These are phyloP conservation scores for Chirona hameri DNA, from an alignment of 2,888 invertebrate genomes.

Conservation along the genomic window DNA sequence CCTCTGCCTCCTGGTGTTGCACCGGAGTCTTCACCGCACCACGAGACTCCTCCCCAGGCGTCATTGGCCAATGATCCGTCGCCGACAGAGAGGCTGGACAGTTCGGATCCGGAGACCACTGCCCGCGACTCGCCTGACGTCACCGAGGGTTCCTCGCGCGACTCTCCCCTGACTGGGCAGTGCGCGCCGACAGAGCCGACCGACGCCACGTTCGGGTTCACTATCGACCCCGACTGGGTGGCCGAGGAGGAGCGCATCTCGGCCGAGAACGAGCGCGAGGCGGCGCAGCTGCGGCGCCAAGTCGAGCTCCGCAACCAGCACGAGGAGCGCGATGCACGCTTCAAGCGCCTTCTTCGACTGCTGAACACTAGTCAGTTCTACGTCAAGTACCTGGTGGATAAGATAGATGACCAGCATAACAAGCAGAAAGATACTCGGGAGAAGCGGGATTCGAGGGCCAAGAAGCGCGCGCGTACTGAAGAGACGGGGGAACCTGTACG, in stretches of 20 bases:
- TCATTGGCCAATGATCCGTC: no score
- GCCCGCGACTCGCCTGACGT: background rate
- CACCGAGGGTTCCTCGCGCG: background rate
- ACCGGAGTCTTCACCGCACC: no score
- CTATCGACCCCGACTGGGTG: background rate
- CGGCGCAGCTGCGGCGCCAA: background rate
- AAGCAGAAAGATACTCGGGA: background rate
- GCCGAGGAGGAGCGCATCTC: background rate
- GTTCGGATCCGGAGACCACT: background rate
- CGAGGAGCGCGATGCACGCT: slow-evolving; percentile 34
- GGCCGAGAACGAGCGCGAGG: background rate
- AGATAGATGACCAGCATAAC: slow-evolving; percentile 39
- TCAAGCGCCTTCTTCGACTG: slow-evolving; percentile 41
- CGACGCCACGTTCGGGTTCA: background rate
- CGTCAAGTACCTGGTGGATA: slow-evolving; percentile 41
- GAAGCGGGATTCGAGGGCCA: background rate
- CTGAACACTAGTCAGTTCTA: slow-evolving; percentile 42
- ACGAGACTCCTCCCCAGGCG: no score
- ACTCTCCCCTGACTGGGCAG: background rate
- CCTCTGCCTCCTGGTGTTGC: no score
- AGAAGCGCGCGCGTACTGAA: background rate
- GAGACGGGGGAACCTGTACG: background rate
- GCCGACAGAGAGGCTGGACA: no score
- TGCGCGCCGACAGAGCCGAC: background rate
- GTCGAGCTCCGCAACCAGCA: background rate